Evolutionary conservation across 2,797 vertebrate species (phyloP).

Genomic region (Miichthys miiuy): DNA sequence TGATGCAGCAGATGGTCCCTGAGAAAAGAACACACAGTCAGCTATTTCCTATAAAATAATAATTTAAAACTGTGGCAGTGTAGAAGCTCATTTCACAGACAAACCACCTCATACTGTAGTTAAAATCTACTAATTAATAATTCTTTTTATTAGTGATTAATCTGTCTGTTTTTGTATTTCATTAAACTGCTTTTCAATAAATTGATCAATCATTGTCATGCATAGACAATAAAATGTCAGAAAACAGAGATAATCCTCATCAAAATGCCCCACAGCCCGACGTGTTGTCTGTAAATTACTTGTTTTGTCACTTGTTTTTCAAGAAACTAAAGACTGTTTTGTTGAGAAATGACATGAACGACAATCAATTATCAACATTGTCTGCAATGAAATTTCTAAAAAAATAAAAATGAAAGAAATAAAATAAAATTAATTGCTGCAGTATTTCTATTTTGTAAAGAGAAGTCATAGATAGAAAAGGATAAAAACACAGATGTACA

Average conservation of each 20-base stretch:
- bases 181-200: no score
- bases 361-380: not conserved
- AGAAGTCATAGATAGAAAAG: not conserved
- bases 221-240: not conserved
- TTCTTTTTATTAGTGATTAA: no score
- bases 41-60: not conserved
- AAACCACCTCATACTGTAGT: no score
- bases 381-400: not conserved
- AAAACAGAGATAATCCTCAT: not conserved
- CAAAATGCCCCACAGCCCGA: no score
- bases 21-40: slow-evolving; percentile 38
- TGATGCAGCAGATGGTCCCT: slow-evolving; percentile 98
- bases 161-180: no score
- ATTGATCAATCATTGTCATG: no score
- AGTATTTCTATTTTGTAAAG: not conserved
- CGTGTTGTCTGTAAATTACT: not conserved
- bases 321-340: not conserved
- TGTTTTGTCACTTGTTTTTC: not conserved
- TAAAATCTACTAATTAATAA: no score
- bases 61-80: not conserved
- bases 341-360: not conserved
- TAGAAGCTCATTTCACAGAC: no score
- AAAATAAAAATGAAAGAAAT: no score
- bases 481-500: slow-evolving; percentile 1
- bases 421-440: not conserved